Evolutionary conservation across 2,888 invertebrate genomes (phyloP).

Genomic region (Eupithecia inturbata): DNA sequence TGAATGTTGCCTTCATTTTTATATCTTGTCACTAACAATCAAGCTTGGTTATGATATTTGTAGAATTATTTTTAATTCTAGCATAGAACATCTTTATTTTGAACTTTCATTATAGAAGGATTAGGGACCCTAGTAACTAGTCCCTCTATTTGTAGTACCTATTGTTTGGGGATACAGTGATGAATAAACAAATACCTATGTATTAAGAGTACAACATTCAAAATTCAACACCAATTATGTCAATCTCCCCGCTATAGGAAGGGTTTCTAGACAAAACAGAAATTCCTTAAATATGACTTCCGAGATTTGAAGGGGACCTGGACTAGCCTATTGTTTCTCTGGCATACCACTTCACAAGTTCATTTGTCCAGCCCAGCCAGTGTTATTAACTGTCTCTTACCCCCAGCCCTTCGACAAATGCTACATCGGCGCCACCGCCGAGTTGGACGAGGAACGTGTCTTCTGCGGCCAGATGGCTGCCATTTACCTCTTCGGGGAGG

Average conservation of each 20-base stretch:
- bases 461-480: slow-evolving; percentile 99
- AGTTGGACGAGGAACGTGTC: slow-evolving; percentile 97
- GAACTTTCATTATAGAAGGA: neutral
- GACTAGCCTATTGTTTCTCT: neutral
- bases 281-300: neutral
- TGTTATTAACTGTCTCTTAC: slow-evolving; percentile 18
- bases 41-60: neutral
- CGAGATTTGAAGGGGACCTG: neutral
- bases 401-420: slow-evolving; percentile 99
- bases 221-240: neutral
- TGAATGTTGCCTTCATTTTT: neutral
- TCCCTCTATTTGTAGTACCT: neutral
- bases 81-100: neutral
- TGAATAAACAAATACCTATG: neutral
- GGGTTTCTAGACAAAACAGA: neutral
- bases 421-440: slow-evolving; percentile 98
- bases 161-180: neutral
- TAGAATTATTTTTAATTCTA: neutral
- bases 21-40: neutral
- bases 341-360: neutral
- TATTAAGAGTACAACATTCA: no score
- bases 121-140: neutral
- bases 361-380: neutral
- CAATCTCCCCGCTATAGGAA: neutral
- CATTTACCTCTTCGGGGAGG: slow-evolving; percentile 99